A percentile compares a stretch with the other conserved stretches of the same genome.
Evolutionary conservation across 2,888 invertebrate genomes (phyloP).

Genomic region (Shargacucullia verbasci): DNA sequence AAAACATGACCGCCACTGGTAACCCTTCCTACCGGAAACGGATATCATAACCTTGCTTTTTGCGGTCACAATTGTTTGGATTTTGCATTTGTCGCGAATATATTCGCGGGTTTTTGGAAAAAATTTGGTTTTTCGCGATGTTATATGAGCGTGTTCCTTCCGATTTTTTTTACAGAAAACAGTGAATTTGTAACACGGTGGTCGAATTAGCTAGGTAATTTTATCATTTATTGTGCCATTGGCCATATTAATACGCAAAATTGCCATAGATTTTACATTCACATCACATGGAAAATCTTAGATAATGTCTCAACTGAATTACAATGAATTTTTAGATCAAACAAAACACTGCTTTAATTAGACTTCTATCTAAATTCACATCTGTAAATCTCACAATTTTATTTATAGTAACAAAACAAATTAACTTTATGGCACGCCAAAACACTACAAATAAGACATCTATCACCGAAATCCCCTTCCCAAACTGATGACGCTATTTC

Average conservation of each 20-base stretch:
- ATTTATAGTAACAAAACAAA: conserved; percentile 29
- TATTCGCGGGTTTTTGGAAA: conserved; percentile 35
- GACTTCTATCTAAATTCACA: no score
- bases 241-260: no score
- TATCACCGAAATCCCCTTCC: conserved; percentile 50
- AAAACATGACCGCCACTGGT: conserved; percentile 64
- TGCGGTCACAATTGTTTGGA: conserved; percentile 61
- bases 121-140: conserved; percentile 31
- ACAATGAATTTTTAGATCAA: no score
- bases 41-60: conserved; percentile 72
- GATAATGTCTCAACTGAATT: no score
- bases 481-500: conserved; percentile 77
- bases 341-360: no score
- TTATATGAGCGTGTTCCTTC: conserved; percentile 20
- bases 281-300: no score
- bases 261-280: no score
- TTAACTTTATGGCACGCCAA: conserved; percentile 23
- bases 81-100: conserved; percentile 61
- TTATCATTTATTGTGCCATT: no score
- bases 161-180: conserved; percentile 4
- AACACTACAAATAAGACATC: conserved; percentile 31
- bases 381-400: not conserved
- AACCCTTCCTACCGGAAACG: conserved; percentile 69
- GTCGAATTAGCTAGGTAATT: no score
- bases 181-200: no score